These are phyloP conservation scores for Callospermophilus lateralis DNA, from an alignment of 2,113 vertebrate species.

Conservation along the genomic window DNA sequence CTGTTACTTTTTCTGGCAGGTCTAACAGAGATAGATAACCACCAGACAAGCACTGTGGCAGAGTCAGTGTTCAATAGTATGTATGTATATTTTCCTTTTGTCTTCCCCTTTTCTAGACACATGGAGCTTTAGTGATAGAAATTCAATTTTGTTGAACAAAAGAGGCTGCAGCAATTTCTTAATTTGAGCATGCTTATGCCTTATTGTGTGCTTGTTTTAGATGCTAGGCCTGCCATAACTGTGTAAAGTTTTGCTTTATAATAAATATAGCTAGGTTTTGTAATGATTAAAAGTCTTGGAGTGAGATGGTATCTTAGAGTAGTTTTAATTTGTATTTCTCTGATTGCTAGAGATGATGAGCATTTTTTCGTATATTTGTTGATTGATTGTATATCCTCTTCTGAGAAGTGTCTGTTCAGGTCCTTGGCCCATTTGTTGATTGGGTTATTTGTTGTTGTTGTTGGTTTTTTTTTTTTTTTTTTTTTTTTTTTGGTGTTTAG, in stretches of 20 bases:
- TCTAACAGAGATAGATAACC: neutral
- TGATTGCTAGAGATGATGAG: too few relatives aligned
- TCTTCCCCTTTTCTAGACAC: neutral
- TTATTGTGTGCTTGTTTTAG: neutral
- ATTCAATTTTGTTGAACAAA: neutral
- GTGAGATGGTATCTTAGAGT: too few relatives aligned
- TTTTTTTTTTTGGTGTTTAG: too few relatives aligned
- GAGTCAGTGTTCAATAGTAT: neutral
- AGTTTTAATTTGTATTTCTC: too few relatives aligned
- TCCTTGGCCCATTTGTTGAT: too few relatives aligned
- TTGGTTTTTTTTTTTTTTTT: too few relatives aligned
- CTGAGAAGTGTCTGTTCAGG: too few relatives aligned
- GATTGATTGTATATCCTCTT: too few relatives aligned
- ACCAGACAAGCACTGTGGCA: neutral
- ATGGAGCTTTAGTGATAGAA: neutral
- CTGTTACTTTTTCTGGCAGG: neutral
- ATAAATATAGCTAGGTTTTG: neutral
- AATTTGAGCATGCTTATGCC: neutral
- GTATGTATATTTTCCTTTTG: neutral
- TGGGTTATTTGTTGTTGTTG: too few relatives aligned
- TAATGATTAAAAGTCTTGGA: neutral
- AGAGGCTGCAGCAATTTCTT: neutral
- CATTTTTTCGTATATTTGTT: too few relatives aligned
- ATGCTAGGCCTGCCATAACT: neutral
- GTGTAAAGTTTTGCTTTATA: neutral